Percentiles rank a stretch among this genome's conserved stretches.
Conservation (phyloP, 2,113 vertebrate genomes). For the Eurypyga helias region DNA sequence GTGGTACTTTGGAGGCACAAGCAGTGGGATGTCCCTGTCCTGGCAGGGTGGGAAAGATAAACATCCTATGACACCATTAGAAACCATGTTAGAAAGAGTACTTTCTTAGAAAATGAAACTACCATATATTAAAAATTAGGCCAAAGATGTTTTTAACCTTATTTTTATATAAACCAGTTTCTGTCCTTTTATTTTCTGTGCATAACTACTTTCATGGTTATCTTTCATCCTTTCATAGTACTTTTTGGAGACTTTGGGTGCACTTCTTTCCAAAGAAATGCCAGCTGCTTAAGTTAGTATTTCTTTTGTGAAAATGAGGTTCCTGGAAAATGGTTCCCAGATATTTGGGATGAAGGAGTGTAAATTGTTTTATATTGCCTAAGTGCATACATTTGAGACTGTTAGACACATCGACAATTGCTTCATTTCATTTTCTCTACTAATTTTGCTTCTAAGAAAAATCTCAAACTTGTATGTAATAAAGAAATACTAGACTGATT, state of each 20-base stretch:
- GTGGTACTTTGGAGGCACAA: background rate
- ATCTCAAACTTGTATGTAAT: background rate
- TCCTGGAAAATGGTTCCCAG: background rate
- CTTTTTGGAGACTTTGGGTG: background rate
- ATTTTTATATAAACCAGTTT: background rate
- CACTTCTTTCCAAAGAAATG: background rate
- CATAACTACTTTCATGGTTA: background rate
- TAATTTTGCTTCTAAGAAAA: background rate
- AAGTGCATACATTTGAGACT: background rate
- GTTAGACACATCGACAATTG: background rate
- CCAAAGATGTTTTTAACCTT: background rate
- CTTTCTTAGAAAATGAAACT: background rate
- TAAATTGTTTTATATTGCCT: background rate
- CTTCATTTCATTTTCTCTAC: background rate
- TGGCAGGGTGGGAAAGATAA: fast-evolving
- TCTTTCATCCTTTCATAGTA: background rate
- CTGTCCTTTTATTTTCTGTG: background rate
- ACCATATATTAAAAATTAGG: background rate
- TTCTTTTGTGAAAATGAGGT: background rate
- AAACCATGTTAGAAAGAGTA: background rate
- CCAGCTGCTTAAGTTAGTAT: background rate
- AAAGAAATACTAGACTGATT: background rate
- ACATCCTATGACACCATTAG: background rate
- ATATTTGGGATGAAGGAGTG: background rate
- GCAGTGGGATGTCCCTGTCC: fast-evolving